Evolutionary conservation across 2,888 invertebrate genomes (phyloP).

Genomic region (Andrena bicolor): DNA sequence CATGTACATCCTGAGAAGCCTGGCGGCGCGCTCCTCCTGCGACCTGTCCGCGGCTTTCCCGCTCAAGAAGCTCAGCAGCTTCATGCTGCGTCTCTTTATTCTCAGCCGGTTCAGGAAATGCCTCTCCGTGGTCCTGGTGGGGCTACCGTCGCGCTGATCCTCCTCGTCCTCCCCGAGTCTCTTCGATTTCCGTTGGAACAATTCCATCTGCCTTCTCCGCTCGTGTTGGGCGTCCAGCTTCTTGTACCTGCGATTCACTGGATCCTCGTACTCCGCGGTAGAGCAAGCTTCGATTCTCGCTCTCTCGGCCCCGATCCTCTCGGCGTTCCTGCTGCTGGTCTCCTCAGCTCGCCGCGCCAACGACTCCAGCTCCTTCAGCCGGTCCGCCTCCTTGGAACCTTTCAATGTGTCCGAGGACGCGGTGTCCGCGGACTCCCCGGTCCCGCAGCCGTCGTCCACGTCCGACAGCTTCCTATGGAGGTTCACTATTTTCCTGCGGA

Average conservation of each 20-base stretch:
- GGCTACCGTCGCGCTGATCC: slow-evolving; percentile 64
- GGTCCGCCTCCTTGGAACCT: slow-evolving; percentile 58
- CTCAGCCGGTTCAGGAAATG: slow-evolving; percentile 78
- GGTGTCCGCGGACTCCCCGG: slow-evolving; percentile 23
- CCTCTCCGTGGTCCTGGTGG: slow-evolving; percentile 73
- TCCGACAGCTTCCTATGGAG: slow-evolving; percentile 80
- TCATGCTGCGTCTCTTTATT: slow-evolving; percentile 79
- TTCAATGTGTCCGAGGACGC: slow-evolving; percentile 23
- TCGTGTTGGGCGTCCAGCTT: slow-evolving; percentile 73
- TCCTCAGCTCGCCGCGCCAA: slow-evolving; percentile 74
- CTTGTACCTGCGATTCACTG: slow-evolving; percentile 42
- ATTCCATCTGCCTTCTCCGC: slow-evolving; percentile 71
- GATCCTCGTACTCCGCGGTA: slow-evolving; percentile 36
- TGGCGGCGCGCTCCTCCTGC: slow-evolving; percentile 81
- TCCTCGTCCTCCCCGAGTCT: slow-evolving; percentile 72
- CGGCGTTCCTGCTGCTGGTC: slow-evolving; percentile 66
- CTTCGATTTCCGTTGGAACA: slow-evolving; percentile 78
- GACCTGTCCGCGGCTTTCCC: slow-evolving; percentile 78
- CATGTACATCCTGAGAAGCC: slow-evolving; percentile 79
- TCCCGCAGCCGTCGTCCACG: slow-evolving; percentile 65
- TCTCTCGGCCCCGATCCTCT: slow-evolving; percentile 58
- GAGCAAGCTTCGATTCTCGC: slow-evolving; percentile 42
- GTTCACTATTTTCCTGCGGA: slow-evolving; percentile 82
- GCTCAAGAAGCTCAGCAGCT: slow-evolving; percentile 81
- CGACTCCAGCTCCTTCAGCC: slow-evolving; percentile 70